Evolutionary conservation across 2,797 vertebrate species (phyloP), one percentile per base, ranked within the genome.

Genomic region (Chaenodraco wilsoni): DNA sequence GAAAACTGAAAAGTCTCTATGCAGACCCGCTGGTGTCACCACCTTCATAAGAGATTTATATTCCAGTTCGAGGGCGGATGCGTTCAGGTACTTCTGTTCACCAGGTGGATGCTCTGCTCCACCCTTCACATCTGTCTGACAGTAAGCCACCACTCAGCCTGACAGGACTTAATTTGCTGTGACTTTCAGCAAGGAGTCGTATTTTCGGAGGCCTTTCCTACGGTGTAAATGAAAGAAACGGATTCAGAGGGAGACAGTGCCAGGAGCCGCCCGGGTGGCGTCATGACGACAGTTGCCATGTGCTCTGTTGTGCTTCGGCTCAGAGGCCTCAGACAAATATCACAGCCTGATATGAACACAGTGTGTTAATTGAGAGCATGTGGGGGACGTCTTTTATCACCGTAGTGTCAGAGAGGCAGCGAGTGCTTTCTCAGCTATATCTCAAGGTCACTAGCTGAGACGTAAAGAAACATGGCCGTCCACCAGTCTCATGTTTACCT

Each of bases 281-380:
- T 65, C 82, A 79, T 77, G 81, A 12, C 14, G 15, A 85, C 73
- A n/a, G 87, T 77, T 78, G 73, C 78, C 69, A 65, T 64, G 79
- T 51, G 61, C 66, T 13, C 52, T 5, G 0, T 15, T 41, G 55
- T 37, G 52, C 40, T 58, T 41, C 1, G 21, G 58, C 68, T 76
- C 66, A 49, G 69, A 79, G 45, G 79, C 55, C 21, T 57, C 31
- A 43, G 63, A 76, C 78, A 88, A 88, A 88, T 83, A 82, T 78
- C 81, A 57, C 78, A 69, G 58, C n/a, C 49, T 31, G 19, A 45
- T 57, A 60, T 77, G 60, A 83, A 78, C 71, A 55, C 27, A 43
- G 11, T 23, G 81, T 86, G 86, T 71, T 87, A 81, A 93, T 81
- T 75, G 67, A 84, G 57, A 65, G 54, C 12, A 14, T 45, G 40